Evolutionary conservation across 1,140 invertebrate genomes (phyloP).

Genomic region (Planococcus citri): DNA sequence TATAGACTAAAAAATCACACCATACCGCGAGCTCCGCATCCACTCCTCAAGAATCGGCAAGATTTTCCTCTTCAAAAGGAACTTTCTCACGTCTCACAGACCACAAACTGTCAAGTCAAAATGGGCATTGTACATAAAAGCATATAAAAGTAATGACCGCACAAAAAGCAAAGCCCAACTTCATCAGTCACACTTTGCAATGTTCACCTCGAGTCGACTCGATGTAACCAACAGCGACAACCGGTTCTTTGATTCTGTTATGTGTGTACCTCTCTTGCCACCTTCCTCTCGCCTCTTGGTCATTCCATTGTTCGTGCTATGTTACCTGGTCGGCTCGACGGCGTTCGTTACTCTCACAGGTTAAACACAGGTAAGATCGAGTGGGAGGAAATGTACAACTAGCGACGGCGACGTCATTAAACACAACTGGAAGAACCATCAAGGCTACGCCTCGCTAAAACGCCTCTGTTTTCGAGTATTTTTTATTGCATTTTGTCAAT

Average conservation of each 20-base stretch:
- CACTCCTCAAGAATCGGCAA: too few species aligned
- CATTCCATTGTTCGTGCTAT: not conserved
- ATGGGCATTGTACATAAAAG: too few species aligned
- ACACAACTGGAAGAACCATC: not conserved
- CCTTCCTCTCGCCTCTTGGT: not conserved
- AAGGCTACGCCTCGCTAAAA: slow-evolving; percentile 5
- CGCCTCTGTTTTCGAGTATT: not conserved
- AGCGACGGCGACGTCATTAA: not conserved
- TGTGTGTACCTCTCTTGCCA: too few species aligned
- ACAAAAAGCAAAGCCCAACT: too few species aligned
- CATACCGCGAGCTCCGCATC: too few species aligned
- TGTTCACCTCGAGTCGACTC: not conserved
- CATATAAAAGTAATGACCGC: too few species aligned
- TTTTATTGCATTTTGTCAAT: not conserved
- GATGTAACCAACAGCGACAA: too few species aligned
- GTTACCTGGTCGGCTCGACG: not conserved
- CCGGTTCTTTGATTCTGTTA: slow-evolving; percentile 2
- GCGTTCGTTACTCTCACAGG: not conserved
- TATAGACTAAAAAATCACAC: too few species aligned
- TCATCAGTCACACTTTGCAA: not conserved
- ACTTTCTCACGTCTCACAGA: too few species aligned
- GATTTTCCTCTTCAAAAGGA: too few species aligned
- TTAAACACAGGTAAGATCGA: not conserved
- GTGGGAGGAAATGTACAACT: not conserved
- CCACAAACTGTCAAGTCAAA: too few species aligned